These are phyloP conservation scores for Osmoderma eremita DNA, from an alignment of 2,888 invertebrate species.

Conservation along the genomic window DNA sequence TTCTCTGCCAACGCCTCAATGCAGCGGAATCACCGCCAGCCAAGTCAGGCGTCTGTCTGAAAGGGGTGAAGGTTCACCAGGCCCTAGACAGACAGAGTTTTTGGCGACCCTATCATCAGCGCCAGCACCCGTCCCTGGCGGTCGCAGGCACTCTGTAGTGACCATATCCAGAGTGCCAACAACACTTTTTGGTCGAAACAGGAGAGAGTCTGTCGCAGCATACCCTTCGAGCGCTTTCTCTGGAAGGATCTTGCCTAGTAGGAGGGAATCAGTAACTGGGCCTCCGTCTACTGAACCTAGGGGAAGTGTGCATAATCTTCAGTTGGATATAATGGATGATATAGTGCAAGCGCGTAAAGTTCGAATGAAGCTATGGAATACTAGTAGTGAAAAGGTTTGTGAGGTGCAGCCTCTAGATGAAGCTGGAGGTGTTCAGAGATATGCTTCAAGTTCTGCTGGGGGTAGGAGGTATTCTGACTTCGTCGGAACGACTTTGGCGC, in stretches of 20 bases:
- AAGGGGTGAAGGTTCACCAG: slow-evolving; percentile 76
- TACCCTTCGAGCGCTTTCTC: slow-evolving; percentile 70
- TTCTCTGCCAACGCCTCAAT: slow-evolving; percentile 85
- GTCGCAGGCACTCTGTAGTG: slow-evolving; percentile 85
- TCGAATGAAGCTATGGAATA: slow-evolving; percentile 86
- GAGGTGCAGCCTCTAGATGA: slow-evolving; percentile 85
- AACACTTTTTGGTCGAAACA: slow-evolving; percentile 78
- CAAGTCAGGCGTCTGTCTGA: slow-evolving; percentile 87
- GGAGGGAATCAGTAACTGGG: slow-evolving; percentile 66
- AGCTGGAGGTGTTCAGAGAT: slow-evolving; percentile 68
- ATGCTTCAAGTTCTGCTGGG: slow-evolving; percentile 64
- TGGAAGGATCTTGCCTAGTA: slow-evolving; percentile 59
- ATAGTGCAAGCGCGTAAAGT: slow-evolving; percentile 85
- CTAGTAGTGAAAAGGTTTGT: slow-evolving; percentile 79
- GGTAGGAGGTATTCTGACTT: slow-evolving; percentile 79
- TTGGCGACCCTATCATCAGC: slow-evolving; percentile 82
- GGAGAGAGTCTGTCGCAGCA: slow-evolving; percentile 84
- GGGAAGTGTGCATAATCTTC: slow-evolving; percentile 84
- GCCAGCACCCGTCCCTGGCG: slow-evolving; percentile 77
- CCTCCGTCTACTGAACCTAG: slow-evolving; percentile 78
- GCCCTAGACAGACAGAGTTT: slow-evolving; percentile 83
- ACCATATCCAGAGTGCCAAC: slow-evolving; percentile 86
- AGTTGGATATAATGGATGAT: slow-evolving; percentile 89
- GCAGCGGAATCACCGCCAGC: slow-evolving; percentile 87
- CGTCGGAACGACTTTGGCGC: slow-evolving; percentile 70